These are phyloP conservation scores for Hydrolagus colliei DNA, from an alignment of 2,797 vertebrate genomes.

Conservation along the genomic window DNA sequence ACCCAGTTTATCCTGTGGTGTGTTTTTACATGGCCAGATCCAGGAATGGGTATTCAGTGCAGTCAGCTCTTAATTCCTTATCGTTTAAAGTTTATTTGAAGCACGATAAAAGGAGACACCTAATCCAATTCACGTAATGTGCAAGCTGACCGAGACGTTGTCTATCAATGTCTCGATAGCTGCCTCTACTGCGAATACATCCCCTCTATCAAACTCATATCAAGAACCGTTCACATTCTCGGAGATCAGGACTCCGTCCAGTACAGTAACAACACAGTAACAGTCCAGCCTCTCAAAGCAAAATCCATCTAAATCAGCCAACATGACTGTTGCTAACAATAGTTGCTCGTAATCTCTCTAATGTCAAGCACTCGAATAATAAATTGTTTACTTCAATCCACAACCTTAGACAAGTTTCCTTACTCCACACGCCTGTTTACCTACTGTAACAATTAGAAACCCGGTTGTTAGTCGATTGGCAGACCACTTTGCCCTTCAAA, in stretches of 20 bases:
- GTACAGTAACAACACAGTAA: too few species aligned
- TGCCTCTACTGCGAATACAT: background rate
- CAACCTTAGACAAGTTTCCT: too few species aligned
- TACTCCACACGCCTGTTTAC: too few species aligned
- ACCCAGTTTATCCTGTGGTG: background rate
- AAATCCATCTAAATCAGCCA: background rate
- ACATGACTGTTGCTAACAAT: too few species aligned
- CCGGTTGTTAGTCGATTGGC: too few species aligned
- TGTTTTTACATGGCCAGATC: conserved; percentile 3
- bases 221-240: too few species aligned
- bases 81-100: conserved; percentile 13
- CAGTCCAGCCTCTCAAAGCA: background rate
- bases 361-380: too few species aligned
- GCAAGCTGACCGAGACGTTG: background rate
- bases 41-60: background rate
- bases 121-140: background rate
- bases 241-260: too few species aligned
- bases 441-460: too few species aligned
- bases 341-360: too few species aligned
- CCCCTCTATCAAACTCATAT: background rate
- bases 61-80: background rate
- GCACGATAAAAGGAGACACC: background rate
- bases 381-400: too few species aligned
- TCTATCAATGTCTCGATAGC: background rate
- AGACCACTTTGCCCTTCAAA: too few species aligned